phyloP scores from a whole-genome alignment of 2,797 vertebrate genomes.

The Pterois miles region DNA sequence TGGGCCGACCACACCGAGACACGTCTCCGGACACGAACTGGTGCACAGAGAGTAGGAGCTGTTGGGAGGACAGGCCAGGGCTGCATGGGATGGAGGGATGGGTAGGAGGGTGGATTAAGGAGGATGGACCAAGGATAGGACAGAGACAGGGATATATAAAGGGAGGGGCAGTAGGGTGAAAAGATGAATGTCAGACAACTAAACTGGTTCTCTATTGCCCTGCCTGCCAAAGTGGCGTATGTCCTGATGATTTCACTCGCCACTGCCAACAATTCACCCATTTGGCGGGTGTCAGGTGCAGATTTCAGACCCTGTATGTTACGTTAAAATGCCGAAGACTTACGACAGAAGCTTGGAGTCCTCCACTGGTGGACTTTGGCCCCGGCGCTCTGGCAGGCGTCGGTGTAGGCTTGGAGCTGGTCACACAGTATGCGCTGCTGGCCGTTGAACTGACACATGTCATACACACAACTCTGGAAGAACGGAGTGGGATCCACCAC shows the following conservation, averaged over 20 bases:
- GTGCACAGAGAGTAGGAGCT: slow-evolving; percentile 86
- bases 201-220: too few species aligned
- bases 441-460: slow-evolving; percentile 86
- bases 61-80: slow-evolving; percentile 82
- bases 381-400: slow-evolving; percentile 82
- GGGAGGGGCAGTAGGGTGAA: not conserved
- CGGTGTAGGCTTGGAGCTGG: slow-evolving; percentile 86
- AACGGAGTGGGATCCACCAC: slow-evolving; percentile 80
- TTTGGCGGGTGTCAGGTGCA: too few species aligned
- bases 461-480: slow-evolving; percentile 84
- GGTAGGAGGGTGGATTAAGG: too few species aligned
- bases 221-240: too few species aligned
- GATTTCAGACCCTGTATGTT: too few species aligned
- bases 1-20: slow-evolving; percentile 58
- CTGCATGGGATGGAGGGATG: slow-evolving; percentile 55
- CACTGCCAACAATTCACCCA: too few species aligned
- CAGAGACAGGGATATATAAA: not conserved
- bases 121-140: not conserved
- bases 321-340: slow-evolving; percentile 16
- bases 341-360: slow-evolving; percentile 83
- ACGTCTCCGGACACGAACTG: slow-evolving; percentile 83
- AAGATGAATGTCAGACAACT: not conserved
- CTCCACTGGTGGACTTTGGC: slow-evolving; percentile 84
- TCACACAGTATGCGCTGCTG: slow-evolving; percentile 80
- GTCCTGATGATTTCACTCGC: too few species aligned